Base-by-base conservation (phyloP, 2,797 vertebrate species). In the Chrosomus eos region DNA sequence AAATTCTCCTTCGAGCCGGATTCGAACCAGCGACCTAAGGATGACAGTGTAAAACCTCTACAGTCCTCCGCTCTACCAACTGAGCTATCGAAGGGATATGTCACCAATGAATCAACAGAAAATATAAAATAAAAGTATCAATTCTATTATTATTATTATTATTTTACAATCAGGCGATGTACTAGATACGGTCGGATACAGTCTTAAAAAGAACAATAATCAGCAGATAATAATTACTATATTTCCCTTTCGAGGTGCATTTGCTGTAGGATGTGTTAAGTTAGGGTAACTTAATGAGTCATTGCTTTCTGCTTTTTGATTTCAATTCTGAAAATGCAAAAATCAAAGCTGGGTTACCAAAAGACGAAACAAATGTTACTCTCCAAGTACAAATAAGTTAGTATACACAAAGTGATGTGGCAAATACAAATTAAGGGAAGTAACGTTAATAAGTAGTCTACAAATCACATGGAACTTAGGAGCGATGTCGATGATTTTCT, bases 41-140 rank as follows among this genome's bases (percentile, higher is more conserved):
- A 89, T 87, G 3, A 2, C 88, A 68, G 19, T 21, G 36, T 7
- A 26, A 0, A 2, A 0, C 72, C 84, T 0, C 88, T 89, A 89
- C 88, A 89, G 88, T 89, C 84, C 86, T 87, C 86, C 86, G 86
- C 86, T 87, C 83, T 87, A 87, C 86, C 86, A 87, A 87, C 82
- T 76, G 13, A 75, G 85, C 73, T 86, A 33, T 89, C 78, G 84
- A 88, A 87, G 86, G 88, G n/a, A 28, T 21, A n/a, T n/a, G n/a
- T n/a, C n/a, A n/a, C n/a, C n/a, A n/a, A n/a, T n/a, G n/a, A n/a
- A n/a, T n/a, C n/a, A n/a, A n/a, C n/a, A n/a, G n/a, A n/a, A n/a
- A n/a, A n/a, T n/a, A n/a, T n/a, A n/a, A n/a, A n/a, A n/a, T n/a
- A n/a, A n/a, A n/a, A n/a, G n/a, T n/a, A n/a, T n/a, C n/a, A n/a